Percentiles rank a stretch among this genome's conserved stretches.
Evolutionary conservation across 2,113 vertebrate genomes (phyloP).

Genomic region (Istiophorus platypterus): DNA sequence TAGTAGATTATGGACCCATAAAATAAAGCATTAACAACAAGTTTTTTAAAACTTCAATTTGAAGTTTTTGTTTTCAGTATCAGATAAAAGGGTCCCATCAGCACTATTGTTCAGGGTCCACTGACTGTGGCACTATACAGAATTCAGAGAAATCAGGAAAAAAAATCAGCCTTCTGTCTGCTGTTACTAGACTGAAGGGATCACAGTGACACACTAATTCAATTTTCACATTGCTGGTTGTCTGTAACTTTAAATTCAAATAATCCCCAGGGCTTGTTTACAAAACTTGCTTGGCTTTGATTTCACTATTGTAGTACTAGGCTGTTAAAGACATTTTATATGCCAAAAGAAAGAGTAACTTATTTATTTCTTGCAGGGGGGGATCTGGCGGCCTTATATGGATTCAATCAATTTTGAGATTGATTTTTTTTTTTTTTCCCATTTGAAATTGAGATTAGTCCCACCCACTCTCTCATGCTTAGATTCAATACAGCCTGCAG

Average conservation of each 20-base stretch:
- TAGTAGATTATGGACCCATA: not conserved
- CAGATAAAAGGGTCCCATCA: not conserved
- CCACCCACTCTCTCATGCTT: constrained; percentile 31
- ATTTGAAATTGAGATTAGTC: constrained; percentile 58
- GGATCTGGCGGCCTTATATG: constrained; percentile 47
- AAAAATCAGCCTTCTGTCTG: not conserved
- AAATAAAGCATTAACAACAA: not conserved
- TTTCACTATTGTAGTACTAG: not conserved
- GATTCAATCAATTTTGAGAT: constrained; percentile 47
- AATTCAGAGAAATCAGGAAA: not conserved
- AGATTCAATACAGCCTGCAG: constrained; percentile 50
- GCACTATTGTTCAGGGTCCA: not conserved
- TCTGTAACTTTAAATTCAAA: constrained; percentile 25
- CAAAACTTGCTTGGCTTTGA: constrained; percentile 31
- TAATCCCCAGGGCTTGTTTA: constrained; percentile 3
- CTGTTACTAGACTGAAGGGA: not conserved
- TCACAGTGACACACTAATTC: constrained; percentile 18
- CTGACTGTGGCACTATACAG: not conserved
- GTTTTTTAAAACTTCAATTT: not conserved
- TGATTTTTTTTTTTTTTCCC: constrained; percentile 28
- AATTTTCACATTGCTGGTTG: not conserved
- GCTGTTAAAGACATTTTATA: not conserved
- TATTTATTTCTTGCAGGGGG: constrained; percentile 31
- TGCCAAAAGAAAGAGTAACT: constrained; percentile 19
- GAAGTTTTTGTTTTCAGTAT: not conserved